Percentiles rank a stretch among this genome's conserved stretches.
Conservation (phyloP, 2,888 invertebrate genomes). For the Trachelus iudaicus region DNA sequence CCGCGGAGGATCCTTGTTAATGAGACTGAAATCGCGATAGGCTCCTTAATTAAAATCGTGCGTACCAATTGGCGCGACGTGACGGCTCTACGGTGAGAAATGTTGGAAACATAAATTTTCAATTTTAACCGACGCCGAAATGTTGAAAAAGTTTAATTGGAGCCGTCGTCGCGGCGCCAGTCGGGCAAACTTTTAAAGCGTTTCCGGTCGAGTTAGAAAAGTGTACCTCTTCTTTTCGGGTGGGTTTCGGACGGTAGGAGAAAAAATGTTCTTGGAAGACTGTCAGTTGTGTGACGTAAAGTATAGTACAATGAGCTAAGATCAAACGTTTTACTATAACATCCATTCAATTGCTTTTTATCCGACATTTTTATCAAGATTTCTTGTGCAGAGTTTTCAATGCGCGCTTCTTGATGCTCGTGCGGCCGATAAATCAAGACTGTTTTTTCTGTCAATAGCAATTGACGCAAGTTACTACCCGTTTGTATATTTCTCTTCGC, state of each 20-base stretch:
- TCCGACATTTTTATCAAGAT: not conserved
- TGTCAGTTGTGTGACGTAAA: not conserved
- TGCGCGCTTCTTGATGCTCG: not conserved
- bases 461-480: slow-evolving; percentile 25
- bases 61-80: not conserved
- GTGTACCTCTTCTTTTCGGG: slow-evolving; percentile 21
- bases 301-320: not conserved
- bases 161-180: slow-evolving; percentile 29
- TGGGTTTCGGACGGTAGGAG: not conserved
- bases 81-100: not conserved
- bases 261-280: not conserved
- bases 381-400: not conserved
- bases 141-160: slow-evolving; percentile 50
- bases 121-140: slow-evolving; percentile 36
- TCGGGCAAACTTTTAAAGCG: slow-evolving; percentile 44
- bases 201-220: slow-evolving; percentile 40
- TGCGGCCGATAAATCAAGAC: not conserved
- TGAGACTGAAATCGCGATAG: not conserved
- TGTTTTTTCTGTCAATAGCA: slow-evolving; percentile 40
- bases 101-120: slow-evolving; percentile 41
- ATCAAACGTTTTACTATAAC: not conserved
- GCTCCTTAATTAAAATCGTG: not conserved
- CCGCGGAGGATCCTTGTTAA: not conserved
- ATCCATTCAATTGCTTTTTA: not conserved
- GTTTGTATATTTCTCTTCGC: slow-evolving; percentile 37